Base-by-base conservation (phyloP, 2,888 invertebrate genomes). In the Unio pictorum region DNA sequence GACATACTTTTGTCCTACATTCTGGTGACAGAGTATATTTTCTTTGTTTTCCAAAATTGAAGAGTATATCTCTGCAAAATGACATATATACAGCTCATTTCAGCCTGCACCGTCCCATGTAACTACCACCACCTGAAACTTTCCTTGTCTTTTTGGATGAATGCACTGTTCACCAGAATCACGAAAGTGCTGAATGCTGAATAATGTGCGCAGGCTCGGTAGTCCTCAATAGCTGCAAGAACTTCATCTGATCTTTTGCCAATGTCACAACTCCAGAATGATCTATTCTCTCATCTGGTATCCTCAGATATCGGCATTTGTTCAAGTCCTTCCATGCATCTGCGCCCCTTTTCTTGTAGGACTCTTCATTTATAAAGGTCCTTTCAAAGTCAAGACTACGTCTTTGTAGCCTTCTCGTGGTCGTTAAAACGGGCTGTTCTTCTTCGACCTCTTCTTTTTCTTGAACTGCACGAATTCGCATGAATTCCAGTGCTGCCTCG, bases 231-330 rank as follows among this genome's bases (percentile, higher is more conserved):
- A 74, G 58, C 60, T 73, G 70, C 55, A 82, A 84, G 4, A 86
- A 66, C 67, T 81, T 81, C 79, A 85, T 79, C 58, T 87, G 85
- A 55, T 86, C 85, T 61, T 82, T 84, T 7, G 83, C 86, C 58
- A 87, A 66, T 7, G 87, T 87, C n/a, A 81, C 81, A 8, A 87
- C 82, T 0, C 86, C 87, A 0, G 87, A 83, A n/a, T 87, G 73
- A 64, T 88, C 87, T 3, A 85, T 65, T 57, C 76, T 75, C 0
- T 86, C 85, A 61, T 86, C 86, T 4, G 85, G 80, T 7, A 87
- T 71, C 5, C 87, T 64, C 45, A 88, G 72, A 75, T 87, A 88
- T 5, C 88, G 80, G 66, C 85, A 85, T 68, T 87, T 86, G 62
- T 84, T 86, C 78, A 87, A 76, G 61, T 86, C 86, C 67, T 84